Base-by-base conservation (phyloP, 2,888 invertebrate species). In the Dendrolimus pini region DNA sequence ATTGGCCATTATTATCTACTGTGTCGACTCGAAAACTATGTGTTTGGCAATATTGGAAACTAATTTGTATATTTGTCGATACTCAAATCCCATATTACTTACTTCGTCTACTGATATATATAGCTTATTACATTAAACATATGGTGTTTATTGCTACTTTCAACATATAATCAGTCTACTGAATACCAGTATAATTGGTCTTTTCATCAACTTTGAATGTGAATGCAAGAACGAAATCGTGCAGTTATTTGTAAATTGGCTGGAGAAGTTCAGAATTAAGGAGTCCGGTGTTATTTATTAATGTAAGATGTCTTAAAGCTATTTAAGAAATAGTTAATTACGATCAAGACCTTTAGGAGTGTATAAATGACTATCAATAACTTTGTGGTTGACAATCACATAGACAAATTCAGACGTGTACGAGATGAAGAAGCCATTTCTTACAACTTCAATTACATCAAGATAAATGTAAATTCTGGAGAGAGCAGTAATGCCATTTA, bases 401-500 rank as follows among this genome's bases (percentile, higher is more conserved):
- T 68, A 65, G 64, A 63, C 63, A 63, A 54, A 41, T 18, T 54
- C n/a, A 41, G 41, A n/a, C n/a, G 9, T 59, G 58, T 57, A 63
- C 59, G 61, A 62, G 60, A 63, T 64, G 71, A 74, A 71, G 67
- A 70, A 70, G 74, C 67, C 67, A 72, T 72, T 69, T 71, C 67
- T 69, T 68, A 70, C 66, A 66, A 66, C 61, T 61, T 68, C 70
- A 74, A 75, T 77, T 72, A 72, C 73, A 52, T 30, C 30, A 75
- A 67, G 71, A 78, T 82, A 80, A 78, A 84, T 85, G 82, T 78
- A 85, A 78, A 85, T 84, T 82, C 85, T 83, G 85, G 81, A 84
- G 77, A 80, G 78, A 69, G 70, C 74, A 66, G 64, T 58, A 65
- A 60, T 59, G 58, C 87, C 86, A 62, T 82, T 74, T 85, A 85